phyloP scores from a whole-genome alignment of 1,140 invertebrate species.

The Maniola jurtina region DNA sequence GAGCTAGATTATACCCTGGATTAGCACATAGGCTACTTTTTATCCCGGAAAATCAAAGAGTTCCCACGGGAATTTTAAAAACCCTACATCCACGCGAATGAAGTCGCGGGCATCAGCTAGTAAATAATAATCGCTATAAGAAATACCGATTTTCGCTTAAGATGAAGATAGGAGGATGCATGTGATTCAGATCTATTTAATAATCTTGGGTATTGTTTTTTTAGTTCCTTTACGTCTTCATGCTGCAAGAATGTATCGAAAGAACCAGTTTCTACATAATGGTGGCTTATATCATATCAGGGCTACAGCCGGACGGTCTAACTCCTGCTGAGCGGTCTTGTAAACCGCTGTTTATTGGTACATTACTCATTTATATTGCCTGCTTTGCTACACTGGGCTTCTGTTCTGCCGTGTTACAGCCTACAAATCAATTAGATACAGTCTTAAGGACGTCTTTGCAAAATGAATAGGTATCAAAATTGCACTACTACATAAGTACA shows the following conservation, averaged over 20 bases:
- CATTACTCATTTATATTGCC: slow-evolving; percentile 35
- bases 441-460: too few relatives aligned
- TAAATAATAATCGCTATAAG: not conserved
- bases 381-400: slow-evolving; percentile 19
- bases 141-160: not conserved
- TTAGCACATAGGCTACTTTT: too few relatives aligned
- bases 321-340: slow-evolving; percentile 29
- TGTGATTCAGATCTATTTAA: not conserved
- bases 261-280: slow-evolving; percentile 8
- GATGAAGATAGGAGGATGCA: not conserved
- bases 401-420: slow-evolving; percentile 18
- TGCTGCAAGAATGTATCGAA: slow-evolving; percentile 3
- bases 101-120: too few relatives aligned
- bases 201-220: not conserved
- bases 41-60: too few relatives aligned
- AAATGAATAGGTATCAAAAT: too few relatives aligned
- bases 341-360: slow-evolving; percentile 36
- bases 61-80: too few relatives aligned
- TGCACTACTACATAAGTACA: too few relatives aligned
- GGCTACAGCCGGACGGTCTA: slow-evolving; percentile 9
- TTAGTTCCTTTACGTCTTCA: not conserved
- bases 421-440: slow-evolving; percentile 15
- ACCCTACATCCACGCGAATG: too few relatives aligned
- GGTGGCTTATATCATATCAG: not conserved
- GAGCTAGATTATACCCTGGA: too few relatives aligned